These are phyloP conservation scores for Platerodrilus igneus DNA, from an alignment of 2,888 invertebrate genomes.

Conservation along the genomic window DNA sequence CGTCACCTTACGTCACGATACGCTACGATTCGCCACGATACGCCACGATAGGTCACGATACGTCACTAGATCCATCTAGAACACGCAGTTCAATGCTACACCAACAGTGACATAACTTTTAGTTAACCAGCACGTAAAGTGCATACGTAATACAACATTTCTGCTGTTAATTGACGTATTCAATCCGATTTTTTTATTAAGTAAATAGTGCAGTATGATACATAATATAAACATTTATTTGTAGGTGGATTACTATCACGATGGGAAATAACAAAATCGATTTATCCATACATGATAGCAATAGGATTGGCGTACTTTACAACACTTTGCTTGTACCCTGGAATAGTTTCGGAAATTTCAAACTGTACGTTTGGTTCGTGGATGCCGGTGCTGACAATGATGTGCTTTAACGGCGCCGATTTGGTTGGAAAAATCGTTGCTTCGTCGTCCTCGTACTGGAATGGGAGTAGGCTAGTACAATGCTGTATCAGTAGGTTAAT, in stretches of 20 bases:
- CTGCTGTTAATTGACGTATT: too few species aligned
- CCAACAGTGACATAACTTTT: too few species aligned
- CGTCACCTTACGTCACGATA: too few species aligned
- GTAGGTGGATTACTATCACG: conserved; percentile 67
- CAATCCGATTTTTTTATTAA: too few species aligned
- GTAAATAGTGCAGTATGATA: too few species aligned
- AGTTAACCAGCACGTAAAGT: too few species aligned
- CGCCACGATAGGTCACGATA: too few species aligned
- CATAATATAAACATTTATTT: conserved; percentile 25
- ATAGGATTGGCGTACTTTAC: conserved; percentile 86
- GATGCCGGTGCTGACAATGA: conserved; percentile 91
- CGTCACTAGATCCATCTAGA: too few species aligned
- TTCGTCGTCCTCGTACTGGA: conserved; percentile 79
- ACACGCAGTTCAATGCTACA: too few species aligned
- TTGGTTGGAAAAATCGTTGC: conserved; percentile 78
- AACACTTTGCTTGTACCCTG: conserved; percentile 84
- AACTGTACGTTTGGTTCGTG: conserved; percentile 79
- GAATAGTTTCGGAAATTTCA: conserved; percentile 82
- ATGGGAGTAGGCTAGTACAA: conserved; percentile 69
- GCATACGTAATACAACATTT: too few species aligned
- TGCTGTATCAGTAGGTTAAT: conserved; percentile 64
- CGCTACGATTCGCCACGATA: too few species aligned
- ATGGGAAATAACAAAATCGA: conserved; percentile 75
- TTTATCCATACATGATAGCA: conserved; percentile 88
- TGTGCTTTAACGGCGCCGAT: conserved; percentile 82